Percentiles rank a stretch among this genome's conserved stretches.
phyloP scores from a whole-genome alignment of 2,888 invertebrate species.

The Diabrotica balteata region DNA sequence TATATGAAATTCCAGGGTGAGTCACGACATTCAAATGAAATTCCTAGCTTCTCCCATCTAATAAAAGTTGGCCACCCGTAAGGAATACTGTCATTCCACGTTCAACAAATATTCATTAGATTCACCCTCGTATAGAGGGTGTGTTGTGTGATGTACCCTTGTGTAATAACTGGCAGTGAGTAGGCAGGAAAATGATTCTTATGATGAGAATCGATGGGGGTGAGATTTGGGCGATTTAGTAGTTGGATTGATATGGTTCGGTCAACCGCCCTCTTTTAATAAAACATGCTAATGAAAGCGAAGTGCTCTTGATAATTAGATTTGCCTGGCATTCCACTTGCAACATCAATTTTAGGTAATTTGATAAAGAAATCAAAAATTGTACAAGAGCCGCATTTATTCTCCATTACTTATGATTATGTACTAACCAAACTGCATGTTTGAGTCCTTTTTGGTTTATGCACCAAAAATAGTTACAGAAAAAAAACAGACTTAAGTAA shows the following conservation, averaged over 20 bases:
- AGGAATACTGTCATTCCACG: conserved; percentile 55
- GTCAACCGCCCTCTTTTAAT: conserved; percentile 55
- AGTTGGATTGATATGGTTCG: conserved; percentile 35
- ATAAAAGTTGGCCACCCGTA: conserved; percentile 56
- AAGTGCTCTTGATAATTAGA: conserved; percentile 55
- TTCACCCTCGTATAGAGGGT: conserved; percentile 41
- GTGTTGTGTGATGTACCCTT: conserved; percentile 18
- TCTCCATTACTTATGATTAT: too few species aligned
- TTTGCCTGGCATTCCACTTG: conserved; percentile 44
- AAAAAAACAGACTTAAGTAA: too few species aligned
- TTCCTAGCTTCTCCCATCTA: conserved; percentile 46
- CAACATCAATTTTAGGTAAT: conserved; percentile 40
- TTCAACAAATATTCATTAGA: conserved; percentile 58
- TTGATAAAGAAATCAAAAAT: conserved; percentile 2
- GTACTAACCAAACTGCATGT: too few species aligned
- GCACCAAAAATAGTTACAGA: too few species aligned
- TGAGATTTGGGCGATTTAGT: conserved; percentile 7
- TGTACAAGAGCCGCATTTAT: too few species aligned
- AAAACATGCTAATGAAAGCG: conserved; percentile 57
- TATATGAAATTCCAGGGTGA: conserved; percentile 23
- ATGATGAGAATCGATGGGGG: not conserved
- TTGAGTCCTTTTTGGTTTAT: too few species aligned
- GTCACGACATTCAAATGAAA: conserved; percentile 32
- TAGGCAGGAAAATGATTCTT: conserved; percentile 1
- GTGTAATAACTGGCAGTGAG: not conserved